These are phyloP conservation scores for Antechinus stuartii DNA, from an alignment of 2,113 vertebrate species.

Conservation along the genomic window DNA sequence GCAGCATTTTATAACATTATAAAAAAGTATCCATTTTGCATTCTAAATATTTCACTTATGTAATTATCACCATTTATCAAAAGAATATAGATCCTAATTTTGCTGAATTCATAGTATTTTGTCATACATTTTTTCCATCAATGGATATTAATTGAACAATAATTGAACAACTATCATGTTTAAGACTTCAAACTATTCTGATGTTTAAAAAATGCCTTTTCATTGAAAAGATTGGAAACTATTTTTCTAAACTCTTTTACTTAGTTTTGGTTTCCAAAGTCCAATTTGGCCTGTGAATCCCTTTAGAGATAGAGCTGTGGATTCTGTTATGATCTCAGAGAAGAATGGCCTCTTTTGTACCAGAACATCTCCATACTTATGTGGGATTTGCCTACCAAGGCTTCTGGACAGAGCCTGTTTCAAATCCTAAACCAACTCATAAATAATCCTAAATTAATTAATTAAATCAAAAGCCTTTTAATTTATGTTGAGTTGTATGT, in stretches of 20 bases:
- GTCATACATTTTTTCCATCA: neutral
- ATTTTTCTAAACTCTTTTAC: neutral
- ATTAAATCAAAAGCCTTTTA: too few relatives aligned
- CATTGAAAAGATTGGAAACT: too few relatives aligned
- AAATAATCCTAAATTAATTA: too few relatives aligned
- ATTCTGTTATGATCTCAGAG: neutral
- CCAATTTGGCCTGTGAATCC: neutral
- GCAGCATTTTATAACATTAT: too few relatives aligned
- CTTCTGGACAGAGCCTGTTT: neutral
- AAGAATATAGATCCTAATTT: neutral
- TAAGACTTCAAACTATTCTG: neutral
- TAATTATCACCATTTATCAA: neutral
- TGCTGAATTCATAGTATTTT: neutral
- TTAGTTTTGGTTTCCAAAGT: neutral
- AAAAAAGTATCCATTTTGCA: too few relatives aligned
- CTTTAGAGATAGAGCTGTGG: neutral
- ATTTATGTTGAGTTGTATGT: neutral
- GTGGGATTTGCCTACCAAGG: neutral
- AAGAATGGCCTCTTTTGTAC: neutral
- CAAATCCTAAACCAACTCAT: neutral
- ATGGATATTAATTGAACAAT: neutral
- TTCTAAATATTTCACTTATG: neutral
- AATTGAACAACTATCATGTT: neutral
- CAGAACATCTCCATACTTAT: neutral
- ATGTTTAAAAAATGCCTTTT: neutral